Evolutionary conservation across 2,113 vertebrate species (phyloP).

Genomic region (Salvelinus fontinalis): DNA sequence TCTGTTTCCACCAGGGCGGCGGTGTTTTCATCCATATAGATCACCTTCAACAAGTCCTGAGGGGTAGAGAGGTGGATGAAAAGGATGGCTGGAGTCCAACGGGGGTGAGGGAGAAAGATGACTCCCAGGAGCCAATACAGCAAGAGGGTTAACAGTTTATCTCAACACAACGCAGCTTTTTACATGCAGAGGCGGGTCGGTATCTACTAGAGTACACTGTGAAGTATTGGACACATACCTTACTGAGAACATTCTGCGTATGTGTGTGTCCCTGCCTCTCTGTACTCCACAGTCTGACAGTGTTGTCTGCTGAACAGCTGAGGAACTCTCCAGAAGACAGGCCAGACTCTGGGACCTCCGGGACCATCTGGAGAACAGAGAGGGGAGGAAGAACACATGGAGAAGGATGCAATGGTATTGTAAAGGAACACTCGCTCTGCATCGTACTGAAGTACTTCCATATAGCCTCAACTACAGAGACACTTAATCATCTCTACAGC

Average conservation of each 20-base stretch:
- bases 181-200: too few relatives aligned
- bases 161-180: too few relatives aligned
- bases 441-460: not conserved
- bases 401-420: not conserved
- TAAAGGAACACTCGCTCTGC: not conserved
- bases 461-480: not conserved
- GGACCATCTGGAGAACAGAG: constrained; percentile 78
- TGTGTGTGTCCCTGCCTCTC: constrained; percentile 72
- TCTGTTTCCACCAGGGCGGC: constrained; percentile 84
- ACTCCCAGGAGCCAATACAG: too few relatives aligned
- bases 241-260: constrained; percentile 84
- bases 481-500: not conserved
- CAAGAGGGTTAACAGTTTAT: not conserved
- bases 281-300: constrained; percentile 87
- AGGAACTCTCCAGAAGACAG: constrained; percentile 85
- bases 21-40: constrained; percentile 85
- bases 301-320: constrained; percentile 91
- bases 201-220: too few relatives aligned
- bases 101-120: too few relatives aligned
- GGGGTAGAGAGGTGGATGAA: constrained; percentile 7
- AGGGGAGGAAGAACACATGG: not conserved
- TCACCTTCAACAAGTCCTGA: constrained; percentile 90
- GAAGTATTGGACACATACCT: constrained; percentile 69
- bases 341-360: constrained; percentile 77
- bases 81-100: too few relatives aligned